Evolutionary conservation across 2,797 vertebrate genomes (phyloP).

Genomic region (Bucorvus abyssinicus): DNA sequence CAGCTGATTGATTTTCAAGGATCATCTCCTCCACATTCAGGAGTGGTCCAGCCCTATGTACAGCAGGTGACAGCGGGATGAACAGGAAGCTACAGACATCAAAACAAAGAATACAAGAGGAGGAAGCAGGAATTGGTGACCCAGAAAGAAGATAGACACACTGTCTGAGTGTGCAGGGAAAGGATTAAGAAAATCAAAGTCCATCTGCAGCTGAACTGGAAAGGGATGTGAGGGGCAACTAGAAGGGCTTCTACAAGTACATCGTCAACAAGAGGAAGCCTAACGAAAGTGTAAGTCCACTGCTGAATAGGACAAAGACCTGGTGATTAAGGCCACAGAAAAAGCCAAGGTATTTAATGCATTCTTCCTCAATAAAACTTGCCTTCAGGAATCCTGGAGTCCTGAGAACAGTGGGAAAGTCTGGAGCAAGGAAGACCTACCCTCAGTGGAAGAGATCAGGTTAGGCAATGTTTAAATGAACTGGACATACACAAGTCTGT

Average conservation of each 20-base stretch:
- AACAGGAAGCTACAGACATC: neutral
- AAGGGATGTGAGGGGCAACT: neutral
- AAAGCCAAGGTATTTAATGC: too few relatives aligned
- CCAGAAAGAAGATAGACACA: neutral
- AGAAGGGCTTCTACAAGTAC: neutral
- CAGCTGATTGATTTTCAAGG: neutral
- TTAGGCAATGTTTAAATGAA: too few relatives aligned
- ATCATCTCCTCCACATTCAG: neutral
- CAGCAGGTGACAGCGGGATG: neutral
- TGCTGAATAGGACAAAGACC: neutral
- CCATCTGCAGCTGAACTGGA: neutral
- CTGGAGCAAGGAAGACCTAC: too few relatives aligned
- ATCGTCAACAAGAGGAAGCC: neutral
- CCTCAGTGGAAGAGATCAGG: too few relatives aligned
- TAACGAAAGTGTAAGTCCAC: neutral
- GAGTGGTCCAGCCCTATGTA: neutral
- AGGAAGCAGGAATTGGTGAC: neutral
- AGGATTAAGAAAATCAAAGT: neutral
- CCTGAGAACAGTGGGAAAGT: too few relatives aligned
- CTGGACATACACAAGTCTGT: too few relatives aligned
- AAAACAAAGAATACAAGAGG: neutral
- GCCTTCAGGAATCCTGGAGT: too few relatives aligned
- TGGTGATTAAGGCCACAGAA: neutral
- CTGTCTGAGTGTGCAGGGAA: neutral
- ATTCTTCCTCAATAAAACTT: too few relatives aligned